A percentile compares a stretch with the other conserved stretches of the same genome.
phyloP scores from a whole-genome alignment of 2,797 vertebrate genomes.

The Alca torda region DNA sequence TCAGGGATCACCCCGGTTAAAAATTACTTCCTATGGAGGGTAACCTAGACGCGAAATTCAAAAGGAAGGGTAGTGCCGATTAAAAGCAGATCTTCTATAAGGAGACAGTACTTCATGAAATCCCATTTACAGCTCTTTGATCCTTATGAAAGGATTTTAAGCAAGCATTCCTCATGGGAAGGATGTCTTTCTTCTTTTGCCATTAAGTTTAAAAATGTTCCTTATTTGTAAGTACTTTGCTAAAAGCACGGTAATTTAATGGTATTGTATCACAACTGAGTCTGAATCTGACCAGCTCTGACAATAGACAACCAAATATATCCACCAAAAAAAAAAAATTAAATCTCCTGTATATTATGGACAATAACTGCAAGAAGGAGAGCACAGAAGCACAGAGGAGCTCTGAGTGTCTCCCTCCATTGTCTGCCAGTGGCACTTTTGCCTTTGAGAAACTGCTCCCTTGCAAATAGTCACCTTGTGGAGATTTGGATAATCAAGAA shows the following conservation, averaged over 20 bases:
- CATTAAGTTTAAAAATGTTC: conserved; percentile 2
- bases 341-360: not conserved
- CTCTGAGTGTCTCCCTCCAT: not conserved
- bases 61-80: not conserved
- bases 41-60: not conserved
- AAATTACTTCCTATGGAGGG: conserved; percentile 3
- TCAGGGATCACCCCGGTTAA: conserved; percentile 1
- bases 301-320: not conserved
- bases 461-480: not conserved
- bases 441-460: not conserved
- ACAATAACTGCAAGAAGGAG: not conserved
- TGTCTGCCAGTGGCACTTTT: not conserved
- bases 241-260: not conserved
- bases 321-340: not conserved
- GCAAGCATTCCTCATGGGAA: conserved; percentile 17
- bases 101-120: conserved; percentile 19
- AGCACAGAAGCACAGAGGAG: not conserved
- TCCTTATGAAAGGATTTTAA: conserved; percentile 56
- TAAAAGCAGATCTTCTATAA: conserved; percentile 41
- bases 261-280: not conserved
- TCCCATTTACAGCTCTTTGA: conserved; percentile 52
- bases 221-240: conserved; percentile 27
- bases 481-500: not conserved
- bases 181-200: conserved; percentile 13
- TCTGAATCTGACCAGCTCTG: not conserved